Conservation (phyloP, 2,888 invertebrate genomes). For the Pycnomerus fuliginosus region DNA sequence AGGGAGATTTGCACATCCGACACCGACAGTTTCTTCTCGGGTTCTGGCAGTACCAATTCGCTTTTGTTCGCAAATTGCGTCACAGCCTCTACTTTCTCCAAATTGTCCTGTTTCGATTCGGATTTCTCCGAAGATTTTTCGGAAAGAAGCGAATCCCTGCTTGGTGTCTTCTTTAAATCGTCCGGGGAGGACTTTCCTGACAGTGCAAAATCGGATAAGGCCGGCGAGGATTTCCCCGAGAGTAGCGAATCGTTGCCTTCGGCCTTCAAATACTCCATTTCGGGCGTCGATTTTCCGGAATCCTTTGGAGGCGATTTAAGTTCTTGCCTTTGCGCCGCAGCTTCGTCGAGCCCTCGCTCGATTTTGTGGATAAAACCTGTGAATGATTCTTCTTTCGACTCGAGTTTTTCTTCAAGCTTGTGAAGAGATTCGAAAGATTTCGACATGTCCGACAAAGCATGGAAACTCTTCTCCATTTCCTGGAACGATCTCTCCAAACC, state of each 20-base stretch:
- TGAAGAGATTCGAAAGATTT: conserved; percentile 16
- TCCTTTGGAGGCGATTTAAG: neutral
- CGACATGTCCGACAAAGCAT: neutral
- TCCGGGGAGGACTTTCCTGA: conserved; percentile 9
- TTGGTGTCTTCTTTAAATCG: neutral
- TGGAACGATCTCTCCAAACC: neutral
- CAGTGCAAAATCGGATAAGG: neutral
- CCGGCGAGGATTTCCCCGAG: conserved; percentile 10
- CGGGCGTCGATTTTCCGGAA: conserved; percentile 22
- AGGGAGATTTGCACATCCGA: conserved; percentile 37
- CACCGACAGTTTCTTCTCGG: conserved; percentile 36
- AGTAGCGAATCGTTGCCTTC: conserved; percentile 2
- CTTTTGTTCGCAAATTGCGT: conserved; percentile 3
- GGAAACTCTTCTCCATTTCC: conserved; percentile 39
- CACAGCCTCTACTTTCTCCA: conserved; percentile 13
- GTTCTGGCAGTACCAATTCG: neutral
- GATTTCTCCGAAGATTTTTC: neutral
- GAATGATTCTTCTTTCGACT: conserved; percentile 10
- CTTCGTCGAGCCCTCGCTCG: conserved; percentile 23
- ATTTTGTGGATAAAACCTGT: conserved; percentile 12
- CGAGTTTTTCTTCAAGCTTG: conserved; percentile 5
- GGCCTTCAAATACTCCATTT: conserved; percentile 7
- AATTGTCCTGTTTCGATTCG: neutral
- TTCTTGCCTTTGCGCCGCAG: conserved; percentile 21
- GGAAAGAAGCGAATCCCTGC: neutral